Base-by-base conservation (phyloP, 2,888 invertebrate genomes). In the Epinotia demarniana region DNA sequence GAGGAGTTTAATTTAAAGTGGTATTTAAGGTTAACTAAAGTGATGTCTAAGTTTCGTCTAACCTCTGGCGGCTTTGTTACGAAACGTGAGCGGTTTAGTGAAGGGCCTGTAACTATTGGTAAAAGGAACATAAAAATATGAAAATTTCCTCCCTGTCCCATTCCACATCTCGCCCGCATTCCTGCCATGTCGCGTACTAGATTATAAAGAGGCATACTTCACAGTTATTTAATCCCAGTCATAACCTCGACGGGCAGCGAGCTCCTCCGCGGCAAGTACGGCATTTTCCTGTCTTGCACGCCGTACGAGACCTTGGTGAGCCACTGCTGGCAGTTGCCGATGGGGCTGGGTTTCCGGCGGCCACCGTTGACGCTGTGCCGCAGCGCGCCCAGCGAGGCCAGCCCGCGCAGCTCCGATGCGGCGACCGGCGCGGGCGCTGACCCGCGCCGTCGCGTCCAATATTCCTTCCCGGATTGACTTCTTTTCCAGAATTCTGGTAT, bases 231-330 rank as follows among this genome's bases (percentile, higher is more conserved):
- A 39, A 18, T 12, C 90, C 90, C 89, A 89, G 90, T 87, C 83
- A 91, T 90, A 88, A 92, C 93, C 91, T 93, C 92, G 83, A 87
- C 90, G 78, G 93, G 93, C 72, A 93, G 87, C n/a, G 92, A 92
- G 79, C 91, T 87, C 19, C 92, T 83, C 57, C 92, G 90, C 0
- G 87, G 89, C 39, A 84, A 78, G 3, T 84, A 3, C 23, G 23
- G 81, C 2, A 78, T 83, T 46, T 83, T 73, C 18, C 80, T 79
- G 73, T 87, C 90, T 13, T 87, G 88, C 5, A 82, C 81, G 46
- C 77, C 81, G 80, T 81, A 83, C 0, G 84, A 80, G 18, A 88
- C 77, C 72, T 84, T 88, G 23, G 85, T 84, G 18, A 90, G 80
- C 89, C 89, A 91, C 60, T 89, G 90, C 43, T 89, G 90, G 83